Evolutionary conservation across 2,797 vertebrate species (phyloP).

Genomic region (Gobionotothen gibberifrons): DNA sequence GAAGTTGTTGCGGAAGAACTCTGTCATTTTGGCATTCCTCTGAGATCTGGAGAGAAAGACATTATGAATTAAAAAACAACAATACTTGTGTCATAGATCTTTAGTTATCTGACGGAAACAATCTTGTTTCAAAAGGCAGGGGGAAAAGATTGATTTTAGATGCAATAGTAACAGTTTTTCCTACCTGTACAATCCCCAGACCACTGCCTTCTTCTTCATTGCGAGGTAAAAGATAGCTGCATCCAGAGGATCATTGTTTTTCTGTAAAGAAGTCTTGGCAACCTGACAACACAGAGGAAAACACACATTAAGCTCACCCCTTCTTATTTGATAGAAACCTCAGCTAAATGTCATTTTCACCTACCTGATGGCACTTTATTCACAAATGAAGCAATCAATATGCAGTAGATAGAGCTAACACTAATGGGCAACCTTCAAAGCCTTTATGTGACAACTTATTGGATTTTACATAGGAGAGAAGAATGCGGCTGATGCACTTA

Average conservation of each 20-base stretch:
- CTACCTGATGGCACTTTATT: conserved; percentile 22
- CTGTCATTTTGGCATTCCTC: conserved; percentile 94
- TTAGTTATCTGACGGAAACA: conserved; percentile 30
- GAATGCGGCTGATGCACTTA: neutral
- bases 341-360: conserved; percentile 21
- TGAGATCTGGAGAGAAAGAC: conserved; percentile 86
- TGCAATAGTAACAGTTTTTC: conserved; percentile 45
- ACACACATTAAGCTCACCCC: conserved; percentile 24
- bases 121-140: conserved; percentile 1
- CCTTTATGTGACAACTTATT: neutral
- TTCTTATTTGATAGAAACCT: conserved; percentile 23
- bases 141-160: conserved; percentile 14
- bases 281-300: conserved; percentile 82
- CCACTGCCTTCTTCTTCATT: conserved; percentile 97
- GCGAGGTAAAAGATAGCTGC: conserved; percentile 97
- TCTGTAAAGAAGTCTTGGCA: conserved; percentile 95
- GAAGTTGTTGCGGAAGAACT: conserved; percentile 98
- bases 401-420: conserved; percentile 12
- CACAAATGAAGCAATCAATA: conserved; percentile 28
- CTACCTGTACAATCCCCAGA: conserved; percentile 98
- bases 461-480: neutral
- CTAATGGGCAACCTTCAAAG: conserved; percentile 11
- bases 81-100: conserved; percentile 25
- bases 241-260: conserved; percentile 95
- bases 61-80: conserved; percentile 39